phyloP scores from a whole-genome alignment of 2,113 vertebrate genomes.

The Ctenodactylus gundi region DNA sequence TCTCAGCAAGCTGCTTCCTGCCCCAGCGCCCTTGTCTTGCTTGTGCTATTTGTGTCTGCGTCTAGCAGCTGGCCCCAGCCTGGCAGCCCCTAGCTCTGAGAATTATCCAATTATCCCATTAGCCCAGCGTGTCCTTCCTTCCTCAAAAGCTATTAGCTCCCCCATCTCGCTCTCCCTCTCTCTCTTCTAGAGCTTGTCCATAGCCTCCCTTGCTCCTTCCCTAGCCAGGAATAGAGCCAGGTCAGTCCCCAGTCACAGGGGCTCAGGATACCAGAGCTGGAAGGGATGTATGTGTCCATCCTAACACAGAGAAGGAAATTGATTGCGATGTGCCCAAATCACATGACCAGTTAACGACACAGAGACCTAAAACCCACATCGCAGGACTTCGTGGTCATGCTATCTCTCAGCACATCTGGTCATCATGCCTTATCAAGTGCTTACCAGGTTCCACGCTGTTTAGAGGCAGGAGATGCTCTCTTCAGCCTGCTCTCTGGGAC shows the following conservation, averaged over 20 bases:
- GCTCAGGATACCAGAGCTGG: neutral
- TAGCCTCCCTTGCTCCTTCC: slow-evolving; percentile 8
- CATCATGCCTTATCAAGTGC: neutral
- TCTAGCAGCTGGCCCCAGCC: slow-evolving; percentile 83
- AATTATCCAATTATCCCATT: slow-evolving; percentile 87
- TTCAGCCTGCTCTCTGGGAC: neutral
- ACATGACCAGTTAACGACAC: neutral
- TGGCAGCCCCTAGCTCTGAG: slow-evolving; percentile 76
- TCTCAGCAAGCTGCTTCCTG: slow-evolving; percentile 78
- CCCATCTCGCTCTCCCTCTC: slow-evolving; percentile 29
- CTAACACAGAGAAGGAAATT: neutral
- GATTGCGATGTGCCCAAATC: neutral
- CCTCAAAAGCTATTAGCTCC: slow-evolving; percentile 80
- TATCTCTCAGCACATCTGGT: neutral
- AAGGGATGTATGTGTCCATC: neutral
- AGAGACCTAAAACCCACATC: neutral
- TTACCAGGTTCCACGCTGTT: neutral
- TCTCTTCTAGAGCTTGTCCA: neutral
- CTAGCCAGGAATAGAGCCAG: neutral
- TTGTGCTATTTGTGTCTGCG: slow-evolving; percentile 81
- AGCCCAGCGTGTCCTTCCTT: slow-evolving; percentile 85
- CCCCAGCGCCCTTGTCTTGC: slow-evolving; percentile 76
- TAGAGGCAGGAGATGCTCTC: neutral
- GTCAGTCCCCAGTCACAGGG: neutral
- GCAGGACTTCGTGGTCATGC: neutral